Evolutionary conservation across 2,797 vertebrate species (phyloP).

Genomic region (Muraenolepis orangiensis): DNA sequence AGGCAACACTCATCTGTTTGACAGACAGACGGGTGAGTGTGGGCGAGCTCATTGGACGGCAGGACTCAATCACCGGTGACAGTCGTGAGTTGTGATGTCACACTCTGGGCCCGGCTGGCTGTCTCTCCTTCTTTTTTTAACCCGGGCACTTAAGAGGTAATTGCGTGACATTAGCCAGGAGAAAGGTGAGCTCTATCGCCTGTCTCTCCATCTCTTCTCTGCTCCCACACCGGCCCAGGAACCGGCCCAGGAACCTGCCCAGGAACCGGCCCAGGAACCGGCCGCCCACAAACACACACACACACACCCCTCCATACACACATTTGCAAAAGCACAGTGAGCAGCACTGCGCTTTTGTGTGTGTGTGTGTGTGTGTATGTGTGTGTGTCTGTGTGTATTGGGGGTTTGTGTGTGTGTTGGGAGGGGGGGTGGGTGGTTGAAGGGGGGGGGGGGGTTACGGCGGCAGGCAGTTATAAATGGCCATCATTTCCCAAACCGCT

Average conservation of each 20-base stretch:
- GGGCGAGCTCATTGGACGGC: constrained; percentile 74
- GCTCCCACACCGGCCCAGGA: too few species aligned
- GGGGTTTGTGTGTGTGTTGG: too few species aligned
- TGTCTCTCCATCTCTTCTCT: constrained; percentile 4
- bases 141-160: constrained; percentile 90
- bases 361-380: too few species aligned
- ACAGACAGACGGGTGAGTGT: constrained; percentile 36
- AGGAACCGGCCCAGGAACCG: too few species aligned
- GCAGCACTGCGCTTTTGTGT: too few species aligned
- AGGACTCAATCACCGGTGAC: constrained; percentile 92
- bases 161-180: constrained; percentile 87
- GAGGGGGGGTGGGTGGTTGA: neutral
- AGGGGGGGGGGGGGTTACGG: constrained; percentile 36
- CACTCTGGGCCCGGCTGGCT: constrained; percentile 75
- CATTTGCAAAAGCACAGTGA: too few species aligned
- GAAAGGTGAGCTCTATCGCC: constrained; percentile 37
- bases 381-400: too few species aligned
- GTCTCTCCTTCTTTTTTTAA: constrained; percentile 62
- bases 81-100: constrained; percentile 82
- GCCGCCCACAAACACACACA: too few species aligned
- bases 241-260: too few species aligned
- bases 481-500: constrained; percentile 79
- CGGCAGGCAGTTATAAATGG: constrained; percentile 84
- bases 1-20: constrained; percentile 10
- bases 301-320: too few species aligned